Conservation (phyloP, 1,140 invertebrate species). For the Drosophila pseudoananassae region DNA sequence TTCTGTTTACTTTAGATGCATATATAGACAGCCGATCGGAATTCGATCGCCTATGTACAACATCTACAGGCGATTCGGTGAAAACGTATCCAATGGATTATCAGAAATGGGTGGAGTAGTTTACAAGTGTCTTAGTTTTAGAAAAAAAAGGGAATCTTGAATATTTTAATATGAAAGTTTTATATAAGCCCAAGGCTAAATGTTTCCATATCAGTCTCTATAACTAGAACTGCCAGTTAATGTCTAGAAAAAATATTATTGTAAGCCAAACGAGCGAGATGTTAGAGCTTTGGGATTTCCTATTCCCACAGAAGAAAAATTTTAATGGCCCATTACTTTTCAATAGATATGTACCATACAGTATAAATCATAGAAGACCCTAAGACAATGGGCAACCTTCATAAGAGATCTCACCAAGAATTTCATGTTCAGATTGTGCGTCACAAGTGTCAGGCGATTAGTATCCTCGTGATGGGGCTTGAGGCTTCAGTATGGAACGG, state of each 20-base stretch:
- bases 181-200: no score
- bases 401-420: slow-evolving; percentile 19
- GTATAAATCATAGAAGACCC: neutral
- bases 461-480: slow-evolving; percentile 32
- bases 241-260: neutral
- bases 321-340: slow-evolving; percentile 34
- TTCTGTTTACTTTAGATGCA: slow-evolving; percentile 54
- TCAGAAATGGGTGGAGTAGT: neutral
- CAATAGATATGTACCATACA: neutral
- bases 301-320: slow-evolving; percentile 1
- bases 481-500: slow-evolving; percentile 40
- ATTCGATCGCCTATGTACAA: slow-evolving; percentile 22
- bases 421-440: slow-evolving; percentile 53
- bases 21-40: slow-evolving; percentile 15
- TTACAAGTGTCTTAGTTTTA: neutral
- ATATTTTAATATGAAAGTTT: no score
- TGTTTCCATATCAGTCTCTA: no score
- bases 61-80: neutral
- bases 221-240: no score
- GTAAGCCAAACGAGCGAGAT: neutral
- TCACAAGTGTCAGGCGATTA: slow-evolving; percentile 20
- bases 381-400: slow-evolving; percentile 1
- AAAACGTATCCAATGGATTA: neutral
- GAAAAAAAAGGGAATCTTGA: no score
- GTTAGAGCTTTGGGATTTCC: neutral